phyloP scores from a whole-genome alignment of 2,113 vertebrate genomes.

The Lathamus discolor region DNA sequence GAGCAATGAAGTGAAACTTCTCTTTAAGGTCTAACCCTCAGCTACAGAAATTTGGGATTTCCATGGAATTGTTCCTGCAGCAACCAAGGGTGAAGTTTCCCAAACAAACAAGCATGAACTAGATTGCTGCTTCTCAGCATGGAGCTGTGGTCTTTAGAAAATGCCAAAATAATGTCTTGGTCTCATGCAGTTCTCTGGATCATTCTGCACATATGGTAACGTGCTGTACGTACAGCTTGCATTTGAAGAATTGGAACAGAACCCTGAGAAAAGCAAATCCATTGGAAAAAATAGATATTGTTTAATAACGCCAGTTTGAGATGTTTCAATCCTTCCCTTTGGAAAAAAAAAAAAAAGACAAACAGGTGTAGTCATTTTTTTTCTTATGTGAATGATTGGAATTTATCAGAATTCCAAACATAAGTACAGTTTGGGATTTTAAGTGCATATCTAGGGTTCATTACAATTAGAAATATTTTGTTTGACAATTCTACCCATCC shows the following conservation, averaged over 20 bases:
- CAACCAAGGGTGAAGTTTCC: not conserved
- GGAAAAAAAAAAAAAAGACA: not conserved
- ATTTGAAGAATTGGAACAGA: constrained; percentile 37
- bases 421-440: constrained; percentile 31
- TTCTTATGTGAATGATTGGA: not conserved
- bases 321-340: constrained; percentile 9
- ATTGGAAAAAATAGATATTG: not conserved
- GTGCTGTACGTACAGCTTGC: not conserved
- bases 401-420: constrained; percentile 26
- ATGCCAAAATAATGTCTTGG: not conserved
- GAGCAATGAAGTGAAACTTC: constrained; percentile 6
- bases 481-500: constrained; percentile 12
- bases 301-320: constrained; percentile 13
- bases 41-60: not conserved
- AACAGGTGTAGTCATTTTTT: not conserved
- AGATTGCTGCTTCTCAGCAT: not conserved
- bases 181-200: not conserved
- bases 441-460: constrained; percentile 4
- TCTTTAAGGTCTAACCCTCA: not conserved
- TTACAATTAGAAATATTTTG: constrained; percentile 16
- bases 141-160: not conserved
- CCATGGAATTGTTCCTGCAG: not conserved
- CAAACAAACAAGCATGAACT: not conserved
- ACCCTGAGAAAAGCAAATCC: constrained; percentile 67
- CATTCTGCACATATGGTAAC: not conserved